Percentiles rank a stretch among this genome's conserved stretches.
These are phyloP conservation scores for Digitonthophagus gazella DNA, from an alignment of 2,888 invertebrate genomes.

Conservation along the genomic window DNA sequence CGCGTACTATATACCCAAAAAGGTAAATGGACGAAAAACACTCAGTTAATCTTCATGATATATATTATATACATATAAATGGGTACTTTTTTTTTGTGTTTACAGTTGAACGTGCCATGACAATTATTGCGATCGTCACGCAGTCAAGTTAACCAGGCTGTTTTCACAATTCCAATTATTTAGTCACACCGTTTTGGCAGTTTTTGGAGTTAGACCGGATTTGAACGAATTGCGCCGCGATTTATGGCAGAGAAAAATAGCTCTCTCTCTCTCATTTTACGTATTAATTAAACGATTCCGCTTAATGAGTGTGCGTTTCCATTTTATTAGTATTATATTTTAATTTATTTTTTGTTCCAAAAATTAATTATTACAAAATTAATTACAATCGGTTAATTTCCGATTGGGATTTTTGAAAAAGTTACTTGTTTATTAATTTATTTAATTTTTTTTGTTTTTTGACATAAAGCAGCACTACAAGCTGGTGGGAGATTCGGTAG, in stretches of 20 bases:
- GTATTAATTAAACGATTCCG: constrained; percentile 3
- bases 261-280: not conserved
- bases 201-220: constrained; percentile 48
- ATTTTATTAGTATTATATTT: not conserved
- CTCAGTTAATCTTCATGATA: constrained; percentile 44
- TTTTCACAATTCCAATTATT: constrained; percentile 18
- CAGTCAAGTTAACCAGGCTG: constrained; percentile 17
- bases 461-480: constrained; percentile 46
- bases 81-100: constrained; percentile 19
- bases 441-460: constrained; percentile 25
- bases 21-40: constrained; percentile 50
- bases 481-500: constrained; percentile 47
- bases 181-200: constrained; percentile 46
- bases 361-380: constrained; percentile 7
- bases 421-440: constrained; percentile 18
- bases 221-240: constrained; percentile 7
- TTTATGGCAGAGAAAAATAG: not conserved
- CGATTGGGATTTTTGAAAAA: no score
- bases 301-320: constrained; percentile 22
- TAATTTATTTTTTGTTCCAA: not conserved
- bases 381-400: no score
- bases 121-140: constrained; percentile 16
- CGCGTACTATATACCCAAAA: constrained; percentile 48
- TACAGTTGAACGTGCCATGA: constrained; percentile 20
- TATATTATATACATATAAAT: constrained; percentile 35